These are phyloP conservation scores for Urocolius indicus DNA, from an alignment of 2,113 vertebrate genomes.

Conservation along the genomic window DNA sequence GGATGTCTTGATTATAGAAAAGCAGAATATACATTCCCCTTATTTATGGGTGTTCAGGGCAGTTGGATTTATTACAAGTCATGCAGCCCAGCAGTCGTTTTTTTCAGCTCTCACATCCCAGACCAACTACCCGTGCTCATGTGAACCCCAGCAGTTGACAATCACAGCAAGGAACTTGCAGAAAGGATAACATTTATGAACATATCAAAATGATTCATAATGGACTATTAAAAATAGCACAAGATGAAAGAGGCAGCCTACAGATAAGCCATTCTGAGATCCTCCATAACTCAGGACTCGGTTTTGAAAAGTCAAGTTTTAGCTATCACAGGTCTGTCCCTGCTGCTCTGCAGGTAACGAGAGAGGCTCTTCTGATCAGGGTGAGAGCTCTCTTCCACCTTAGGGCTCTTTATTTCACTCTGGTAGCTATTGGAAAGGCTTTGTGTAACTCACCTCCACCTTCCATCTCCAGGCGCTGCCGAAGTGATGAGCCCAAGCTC, in stretches of 20 bases:
- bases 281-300: conserved; percentile 6
- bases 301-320: conserved; percentile 37
- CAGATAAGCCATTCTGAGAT: conserved; percentile 36
- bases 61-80: neutral
- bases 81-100: neutral
- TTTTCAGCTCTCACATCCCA: neutral
- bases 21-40: neutral
- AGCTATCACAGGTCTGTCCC: conserved; percentile 25
- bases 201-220: conserved; percentile 54
- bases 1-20: neutral
- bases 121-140: neutral
- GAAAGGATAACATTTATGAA: conserved; percentile 61
- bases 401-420: neutral
- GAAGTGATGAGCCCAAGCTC: neutral
- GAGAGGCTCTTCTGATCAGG: neutral
- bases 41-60: neutral
- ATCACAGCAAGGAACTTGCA: neutral
- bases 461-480: neutral
- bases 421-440: no score
- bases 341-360: conserved; percentile 26
- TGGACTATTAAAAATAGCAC: conserved; percentile 34
- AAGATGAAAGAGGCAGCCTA: conserved; percentile 38
- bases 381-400: neutral
- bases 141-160: conserved; percentile 31
- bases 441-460: neutral